Evolutionary conservation across 2,113 vertebrate genomes (phyloP).

Genomic region (Ptychochromis oligacanthus): DNA sequence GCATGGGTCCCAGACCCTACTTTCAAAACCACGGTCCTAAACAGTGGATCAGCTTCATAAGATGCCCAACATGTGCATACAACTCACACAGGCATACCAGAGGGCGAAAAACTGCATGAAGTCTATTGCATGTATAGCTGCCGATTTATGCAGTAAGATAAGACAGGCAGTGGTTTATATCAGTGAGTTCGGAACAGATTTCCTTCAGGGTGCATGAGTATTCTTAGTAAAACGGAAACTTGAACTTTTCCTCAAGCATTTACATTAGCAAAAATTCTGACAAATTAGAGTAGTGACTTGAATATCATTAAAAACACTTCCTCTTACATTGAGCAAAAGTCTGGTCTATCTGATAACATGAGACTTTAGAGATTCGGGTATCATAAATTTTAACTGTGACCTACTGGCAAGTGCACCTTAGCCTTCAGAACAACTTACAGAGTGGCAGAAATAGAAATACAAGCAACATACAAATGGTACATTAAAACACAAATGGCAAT

Average conservation of each 20-base stretch:
- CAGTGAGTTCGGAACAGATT: slow-evolving; percentile 4
- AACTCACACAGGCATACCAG: not conserved
- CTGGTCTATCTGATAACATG: not conserved
- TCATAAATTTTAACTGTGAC: not conserved
- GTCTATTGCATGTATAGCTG: not conserved
- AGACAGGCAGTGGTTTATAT: not conserved
- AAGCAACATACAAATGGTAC: not conserved
- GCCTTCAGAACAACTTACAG: not conserved
- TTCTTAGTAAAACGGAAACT: not conserved
- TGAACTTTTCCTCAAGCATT: not conserved
- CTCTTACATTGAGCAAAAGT: not conserved
- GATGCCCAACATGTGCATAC: not conserved
- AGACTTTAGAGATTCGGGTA: not conserved
- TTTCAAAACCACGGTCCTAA: not conserved
- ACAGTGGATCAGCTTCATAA: not conserved
- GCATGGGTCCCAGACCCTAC: not conserved
- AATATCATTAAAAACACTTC: not conserved
- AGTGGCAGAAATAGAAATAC: not conserved
- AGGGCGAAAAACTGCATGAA: not conserved
- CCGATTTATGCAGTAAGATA: not conserved
- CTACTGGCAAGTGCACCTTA: not conserved
- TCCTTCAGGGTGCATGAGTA: not conserved
- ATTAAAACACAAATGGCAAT: slow-evolving; percentile 10
- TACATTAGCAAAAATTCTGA: not conserved
- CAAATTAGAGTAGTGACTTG: not conserved